Percentiles rank a stretch among this genome's conserved stretches.
These are phyloP conservation scores for Drosophila sturtevanti DNA, from an alignment of 1,140 invertebrate genomes.

Conservation along the genomic window DNA sequence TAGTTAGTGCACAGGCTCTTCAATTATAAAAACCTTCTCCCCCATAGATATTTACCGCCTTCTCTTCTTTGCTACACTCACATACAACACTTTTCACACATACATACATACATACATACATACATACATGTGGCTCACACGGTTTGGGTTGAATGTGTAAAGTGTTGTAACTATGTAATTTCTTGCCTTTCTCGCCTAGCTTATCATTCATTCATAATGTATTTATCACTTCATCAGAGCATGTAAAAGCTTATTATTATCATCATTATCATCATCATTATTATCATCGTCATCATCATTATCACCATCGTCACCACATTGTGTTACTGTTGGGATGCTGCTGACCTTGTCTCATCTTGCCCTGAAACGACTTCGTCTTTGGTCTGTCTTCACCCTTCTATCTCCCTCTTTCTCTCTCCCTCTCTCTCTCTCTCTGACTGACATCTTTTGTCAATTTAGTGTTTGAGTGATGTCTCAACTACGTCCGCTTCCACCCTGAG, in stretches of 20 bases:
- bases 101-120: no score
- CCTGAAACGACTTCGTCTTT: background rate
- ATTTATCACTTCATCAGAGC: conserved; percentile 77
- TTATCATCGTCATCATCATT: conserved; percentile 1
- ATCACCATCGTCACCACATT: conserved; percentile 31
- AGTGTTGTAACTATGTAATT: conserved; percentile 33
- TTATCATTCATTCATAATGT: conserved; percentile 54
- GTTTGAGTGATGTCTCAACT: conserved; percentile 61
- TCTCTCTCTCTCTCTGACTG: background rate
- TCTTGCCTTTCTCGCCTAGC: conserved; percentile 31
- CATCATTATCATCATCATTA: conserved; percentile 1
- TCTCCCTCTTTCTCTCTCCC: background rate
- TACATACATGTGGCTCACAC: conserved; percentile 6
- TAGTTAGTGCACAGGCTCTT: conserved; percentile 48
- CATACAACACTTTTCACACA: conserved; percentile 2
- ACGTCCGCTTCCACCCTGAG: conserved; percentile 11
- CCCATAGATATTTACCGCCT: no score
- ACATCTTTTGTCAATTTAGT: conserved; percentile 72
- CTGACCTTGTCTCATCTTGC: conserved; percentile 57
- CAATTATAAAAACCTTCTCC: conserved; percentile 46
- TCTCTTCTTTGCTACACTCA: background rate
- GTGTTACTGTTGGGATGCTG: conserved; percentile 22
- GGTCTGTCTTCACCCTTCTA: background rate
- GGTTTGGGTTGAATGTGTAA: background rate
- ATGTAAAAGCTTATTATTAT: conserved; percentile 66